Base-by-base conservation (phyloP, 1,140 invertebrate genomes). In the Hyles vespertilio region DNA sequence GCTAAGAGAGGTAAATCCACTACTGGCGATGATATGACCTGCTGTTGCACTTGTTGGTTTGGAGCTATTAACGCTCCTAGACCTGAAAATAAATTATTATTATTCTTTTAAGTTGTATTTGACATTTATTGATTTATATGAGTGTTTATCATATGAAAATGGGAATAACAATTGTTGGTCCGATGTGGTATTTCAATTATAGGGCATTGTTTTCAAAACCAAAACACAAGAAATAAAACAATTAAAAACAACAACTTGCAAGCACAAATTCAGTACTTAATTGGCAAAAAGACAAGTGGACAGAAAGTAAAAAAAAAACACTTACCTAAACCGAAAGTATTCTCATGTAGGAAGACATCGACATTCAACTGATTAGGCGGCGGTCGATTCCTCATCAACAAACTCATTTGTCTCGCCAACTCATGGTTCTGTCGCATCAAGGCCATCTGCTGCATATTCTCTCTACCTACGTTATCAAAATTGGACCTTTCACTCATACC, bases 291-390 rank as follows among this genome's bases (percentile, higher is more conserved):
- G 22, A 2, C 22, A 22, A 22, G 22, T 1, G 5, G 5, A 33
- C 32, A 43, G 48, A 61, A 60, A 44, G 58, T 48, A 61, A 40
- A 55, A 61, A 40, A 55, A 32, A 36, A 43, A 56, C 51, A 59
- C 9, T 49, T 11, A 33, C 33, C 7, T 3, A 51, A 9, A 51
- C 6, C 32, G 9, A 33, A 33, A 33, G 78, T 68, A 53, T 84
- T 87, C 46, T 88, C 85, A 46, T 86, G 85, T 44, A 88, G 52
- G 56, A 86, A 88, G 1, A 88, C 85, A 54, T 86, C 85, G 1
- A 88, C 83, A 47, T 88, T 88, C 44, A 88, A 63, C 11, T 71
- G 85, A 56, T 81, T 88, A 0, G 83, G 83, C 9, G 85, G 81
- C 8, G 81, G 83, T 54, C 81, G 58, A 58, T 74, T 86, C 46